Evolutionary conservation across 1,140 invertebrate species (phyloP), one percentile per base, ranked within the genome.

Genomic region (Apis cerana): DNA sequence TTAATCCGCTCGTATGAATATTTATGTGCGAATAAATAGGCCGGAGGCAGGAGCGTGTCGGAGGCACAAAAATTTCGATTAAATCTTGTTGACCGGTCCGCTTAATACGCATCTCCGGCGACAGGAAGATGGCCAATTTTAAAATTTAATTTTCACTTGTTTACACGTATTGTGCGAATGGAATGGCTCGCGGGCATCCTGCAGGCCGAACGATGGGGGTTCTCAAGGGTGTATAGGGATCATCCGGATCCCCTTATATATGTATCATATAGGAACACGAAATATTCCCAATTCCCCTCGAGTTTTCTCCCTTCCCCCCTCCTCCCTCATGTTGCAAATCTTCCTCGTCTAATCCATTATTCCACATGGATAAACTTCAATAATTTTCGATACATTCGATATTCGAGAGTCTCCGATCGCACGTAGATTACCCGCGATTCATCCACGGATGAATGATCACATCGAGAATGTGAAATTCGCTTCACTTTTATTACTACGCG

Each of bases 91-190:
- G 68, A 84, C 82, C 27, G 50, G 2, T 2, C 23, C 43, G 56
- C 58, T 81, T 75, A 80, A 17, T 33, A 61, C 33, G 27, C 54
- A 15, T 70, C 69, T 56, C 72, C 64, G 27, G 13, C 64, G 50
- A 61, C 50, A 15, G 13, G 59, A 33, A 59, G 70, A 17, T 69
- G 71, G 21, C 27, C 65, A 58, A 88, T 80, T 86, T 75, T 23
- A 59, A 86, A 89, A 82, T 91, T 90, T 89, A 78, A 90, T 91
- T 89, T 87, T 90, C 87, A 80, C 89, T 88, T 91, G 85, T 91
- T 91, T 90, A 72, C 83, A 59, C 72, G 82, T 80, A 68, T 86
- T 79, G 48, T 27, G 48, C 62, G 52, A 69, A 56, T 12, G 74
- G 62, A 61, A 64, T 56, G 52, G 75, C 67, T 68, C 61, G 77